A percentile compares a stretch with the other conserved stretches of the same genome.
Evolutionary conservation across 2,113 vertebrate species (phyloP).

Genomic region (Notarius quadriscutis): DNA sequence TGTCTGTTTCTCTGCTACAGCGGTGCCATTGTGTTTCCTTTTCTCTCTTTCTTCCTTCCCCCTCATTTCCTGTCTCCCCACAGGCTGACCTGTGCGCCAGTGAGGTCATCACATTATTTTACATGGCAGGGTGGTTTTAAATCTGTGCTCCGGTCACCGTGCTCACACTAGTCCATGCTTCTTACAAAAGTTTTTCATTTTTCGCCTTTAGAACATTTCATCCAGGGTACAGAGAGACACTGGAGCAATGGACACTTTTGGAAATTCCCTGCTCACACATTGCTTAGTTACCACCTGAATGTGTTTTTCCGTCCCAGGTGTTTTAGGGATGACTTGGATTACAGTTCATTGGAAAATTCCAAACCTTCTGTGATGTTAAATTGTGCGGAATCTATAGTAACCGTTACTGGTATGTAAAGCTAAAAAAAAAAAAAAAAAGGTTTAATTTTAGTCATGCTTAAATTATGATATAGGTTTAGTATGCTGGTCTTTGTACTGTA

Average conservation of each 20-base stretch:
- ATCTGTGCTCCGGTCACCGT: conserved; percentile 27
- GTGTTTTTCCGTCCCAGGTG: conserved; percentile 55
- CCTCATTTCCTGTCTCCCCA: conserved; percentile 38
- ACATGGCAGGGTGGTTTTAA: conserved; percentile 55
- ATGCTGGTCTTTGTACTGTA: not conserved
- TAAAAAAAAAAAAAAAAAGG: not conserved
- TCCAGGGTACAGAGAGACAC: not conserved
- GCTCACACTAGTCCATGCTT: conserved; percentile 7
- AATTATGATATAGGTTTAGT: not conserved
- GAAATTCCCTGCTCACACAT: conserved; percentile 63
- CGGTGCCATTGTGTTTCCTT: conserved; percentile 36
- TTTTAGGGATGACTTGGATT: conserved; percentile 67
- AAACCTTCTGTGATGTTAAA: conserved; percentile 36
- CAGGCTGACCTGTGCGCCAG: conserved; percentile 44
- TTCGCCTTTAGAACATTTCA: not conserved
- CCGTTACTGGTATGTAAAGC: not conserved
- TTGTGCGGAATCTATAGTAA: not conserved
- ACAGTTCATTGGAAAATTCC: conserved; percentile 58
- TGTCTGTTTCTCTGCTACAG: conserved; percentile 41
- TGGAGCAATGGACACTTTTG: conserved; percentile 32
- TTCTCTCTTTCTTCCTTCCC: conserved; percentile 29
- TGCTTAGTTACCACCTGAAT: conserved; percentile 49
- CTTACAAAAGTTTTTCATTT: not conserved
- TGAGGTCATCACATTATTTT: conserved; percentile 57
- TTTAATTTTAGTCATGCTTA: not conserved